phyloP scores from a whole-genome alignment of 2,797 vertebrate species.

The Phrynocephalus forsythii region DNA sequence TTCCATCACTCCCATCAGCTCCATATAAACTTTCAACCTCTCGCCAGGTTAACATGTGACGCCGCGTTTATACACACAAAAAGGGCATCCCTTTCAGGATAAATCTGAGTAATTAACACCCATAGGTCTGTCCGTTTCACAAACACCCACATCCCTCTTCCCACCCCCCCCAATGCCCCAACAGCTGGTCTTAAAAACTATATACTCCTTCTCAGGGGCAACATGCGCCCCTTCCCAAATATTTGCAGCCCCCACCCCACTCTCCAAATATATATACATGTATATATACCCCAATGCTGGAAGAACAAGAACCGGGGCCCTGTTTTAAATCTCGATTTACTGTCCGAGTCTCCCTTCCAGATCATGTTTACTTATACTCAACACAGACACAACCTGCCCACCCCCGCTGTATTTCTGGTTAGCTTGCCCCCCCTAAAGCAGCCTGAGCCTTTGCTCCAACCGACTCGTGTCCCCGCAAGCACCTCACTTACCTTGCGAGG shows the following conservation, averaged over 20 bases:
- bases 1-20: too few species aligned
- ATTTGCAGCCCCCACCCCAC: background rate
- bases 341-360: background rate
- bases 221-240: too few species aligned
- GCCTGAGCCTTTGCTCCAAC: background rate
- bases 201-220: background rate
- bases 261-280: too few species aligned
- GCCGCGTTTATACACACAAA: too few species aligned
- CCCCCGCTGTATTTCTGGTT: background rate
- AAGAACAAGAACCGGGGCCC: background rate
- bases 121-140: background rate
- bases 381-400: background rate
- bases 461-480: background rate
- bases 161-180: too few species aligned
- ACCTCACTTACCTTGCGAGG: conserved; percentile 3
- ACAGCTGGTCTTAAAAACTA: background rate
- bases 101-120: background rate
- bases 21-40: background rate
- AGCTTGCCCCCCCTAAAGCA: background rate
- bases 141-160: too few species aligned
- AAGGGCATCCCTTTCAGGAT: background rate
- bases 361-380: too few species aligned
- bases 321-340: background rate
- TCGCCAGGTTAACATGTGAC: background rate
- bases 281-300: background rate